A percentile compares a stretch with the other conserved stretches of the same genome.
Evolutionary conservation across 2,113 vertebrate genomes (phyloP).

Genomic region (Scolopax mira): DNA sequence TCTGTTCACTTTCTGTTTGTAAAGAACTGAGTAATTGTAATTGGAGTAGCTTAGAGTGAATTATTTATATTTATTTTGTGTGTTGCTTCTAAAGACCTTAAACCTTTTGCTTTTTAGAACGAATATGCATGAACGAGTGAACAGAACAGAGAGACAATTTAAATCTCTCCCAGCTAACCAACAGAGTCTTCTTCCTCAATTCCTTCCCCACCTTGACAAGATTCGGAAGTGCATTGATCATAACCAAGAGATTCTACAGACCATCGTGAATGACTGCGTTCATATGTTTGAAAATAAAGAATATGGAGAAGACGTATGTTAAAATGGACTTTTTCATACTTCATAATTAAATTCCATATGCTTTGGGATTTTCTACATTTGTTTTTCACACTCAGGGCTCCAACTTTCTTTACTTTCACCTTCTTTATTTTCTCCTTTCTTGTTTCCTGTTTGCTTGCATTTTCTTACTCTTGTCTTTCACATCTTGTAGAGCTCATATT

Average conservation of each 20-base stretch:
- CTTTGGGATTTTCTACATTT: not conserved
- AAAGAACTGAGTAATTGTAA: not conserved
- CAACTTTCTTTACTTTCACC: not conserved
- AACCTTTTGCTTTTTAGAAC: conserved; percentile 78
- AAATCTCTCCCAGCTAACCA: conserved; percentile 85
- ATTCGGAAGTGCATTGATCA: conserved; percentile 90
- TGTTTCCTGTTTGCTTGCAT: not conserved
- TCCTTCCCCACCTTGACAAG: conserved; percentile 84
- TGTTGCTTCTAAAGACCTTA: conserved; percentile 15
- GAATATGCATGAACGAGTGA: conserved; percentile 91
- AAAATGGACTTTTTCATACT: conserved; percentile 42
- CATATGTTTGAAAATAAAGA: conserved; percentile 99
- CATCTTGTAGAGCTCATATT: not conserved
- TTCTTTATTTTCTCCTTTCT: not conserved
- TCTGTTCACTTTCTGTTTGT: not conserved
- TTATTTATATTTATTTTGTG: not conserved
- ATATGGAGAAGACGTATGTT: conserved; percentile 90
- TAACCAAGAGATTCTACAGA: conserved; percentile 91
- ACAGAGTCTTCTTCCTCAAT: conserved; percentile 87
- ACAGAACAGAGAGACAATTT: conserved; percentile 92
- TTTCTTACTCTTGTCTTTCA: not conserved
- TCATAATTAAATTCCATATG: not conserved
- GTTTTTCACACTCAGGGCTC: not conserved
- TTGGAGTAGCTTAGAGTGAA: not conserved
- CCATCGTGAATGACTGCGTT: conserved; percentile 90